Conservation (phyloP, 2,113 vertebrate genomes). For the Arenaria interpres region DNA sequence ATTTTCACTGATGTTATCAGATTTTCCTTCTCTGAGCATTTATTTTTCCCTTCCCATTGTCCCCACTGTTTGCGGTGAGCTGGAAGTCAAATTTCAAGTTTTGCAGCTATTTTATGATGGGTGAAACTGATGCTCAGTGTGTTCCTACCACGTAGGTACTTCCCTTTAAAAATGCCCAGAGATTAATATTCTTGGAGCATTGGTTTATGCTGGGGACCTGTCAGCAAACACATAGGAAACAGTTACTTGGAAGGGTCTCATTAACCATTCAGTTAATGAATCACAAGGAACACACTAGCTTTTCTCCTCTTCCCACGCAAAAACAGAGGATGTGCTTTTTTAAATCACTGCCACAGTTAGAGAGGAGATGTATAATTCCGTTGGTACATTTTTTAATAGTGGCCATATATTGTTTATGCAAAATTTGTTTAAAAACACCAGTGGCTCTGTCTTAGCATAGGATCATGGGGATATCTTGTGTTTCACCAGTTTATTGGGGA, state of each 20-base stretch:
- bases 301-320: conserved; percentile 13
- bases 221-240: neutral
- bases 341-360: neutral
- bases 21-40: neutral
- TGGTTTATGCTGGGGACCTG: neutral
- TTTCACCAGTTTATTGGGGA: neutral
- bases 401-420: neutral
- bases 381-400: neutral
- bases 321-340: conserved; percentile 4
- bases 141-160: neutral
- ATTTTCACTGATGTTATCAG: neutral
- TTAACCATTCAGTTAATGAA: conserved; percentile 10
- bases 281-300: neutral
- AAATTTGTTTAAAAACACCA: neutral
- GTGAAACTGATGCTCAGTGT: neutral
- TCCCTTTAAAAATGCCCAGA: neutral
- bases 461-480: neutral
- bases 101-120: neutral
- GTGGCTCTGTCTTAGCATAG: neutral
- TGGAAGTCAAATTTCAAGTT: neutral
- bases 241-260: neutral
- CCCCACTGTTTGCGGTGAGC: neutral
- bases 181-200: neutral
- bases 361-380: neutral
- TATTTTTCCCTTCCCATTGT: neutral